Percentiles rank a stretch among this genome's conserved stretches.
These are phyloP conservation scores for fruit fly (Drosophila melanogaster) DNA, from an alignment of 1,140 invertebrate species.

Conservation along the genomic window Release_6_plus_ISO1_MT NC_004354.4:9391501-9392000, in stretches of 20 bases:
- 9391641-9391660: not conserved
- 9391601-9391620: too few relatives aligned
- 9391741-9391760: conserved; percentile 41
- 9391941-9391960: conserved; percentile 13
- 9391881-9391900: conserved; percentile 47
- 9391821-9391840: not conserved
- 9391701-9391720: conserved; percentile 4
- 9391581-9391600: too few relatives aligned
- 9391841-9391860: conserved; percentile 18
- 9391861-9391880: conserved; percentile 34
- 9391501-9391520: not conserved
- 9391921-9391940: conserved; percentile 32
- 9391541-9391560: not conserved
- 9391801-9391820: conserved; percentile 43
- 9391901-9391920: conserved; percentile 32
- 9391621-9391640: too few relatives aligned
- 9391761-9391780: conserved; percentile 18
- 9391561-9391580: too few relatives aligned
- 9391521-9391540: not conserved
- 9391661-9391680: too few relatives aligned
- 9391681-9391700: not conserved
- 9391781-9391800: conserved; percentile 21
- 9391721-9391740: conserved; percentile 31
- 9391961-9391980: conserved; percentile 30
- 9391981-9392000: conserved; percentile 12